Percentiles rank a stretch among this genome's conserved stretches.
Conservation (phyloP, 2,113 vertebrate species). For the Trichechus manatus region DNA sequence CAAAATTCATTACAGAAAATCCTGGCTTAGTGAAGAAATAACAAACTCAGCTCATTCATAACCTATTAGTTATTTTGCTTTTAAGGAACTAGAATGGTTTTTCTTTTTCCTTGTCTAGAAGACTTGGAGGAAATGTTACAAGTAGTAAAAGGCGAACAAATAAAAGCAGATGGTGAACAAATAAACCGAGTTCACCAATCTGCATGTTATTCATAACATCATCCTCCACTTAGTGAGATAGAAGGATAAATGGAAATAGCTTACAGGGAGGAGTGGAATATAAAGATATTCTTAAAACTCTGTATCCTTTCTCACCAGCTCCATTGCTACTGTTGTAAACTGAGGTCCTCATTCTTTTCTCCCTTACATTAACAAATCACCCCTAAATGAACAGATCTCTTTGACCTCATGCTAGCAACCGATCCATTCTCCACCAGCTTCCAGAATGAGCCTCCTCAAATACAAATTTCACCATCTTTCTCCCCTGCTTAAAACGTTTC, state of each 20-base stretch:
- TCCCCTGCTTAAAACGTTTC: not conserved
- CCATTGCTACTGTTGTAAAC: not conserved
- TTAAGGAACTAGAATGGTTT: constrained; percentile 61
- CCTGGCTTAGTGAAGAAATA: constrained; percentile 80
- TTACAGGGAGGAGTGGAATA: not conserved
- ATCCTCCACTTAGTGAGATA: not conserved
- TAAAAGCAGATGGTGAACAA: not conserved
- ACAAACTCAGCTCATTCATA: constrained; percentile 82
- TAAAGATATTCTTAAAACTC: not conserved
- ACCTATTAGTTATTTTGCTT: constrained; percentile 74
- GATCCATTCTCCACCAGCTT: not conserved
- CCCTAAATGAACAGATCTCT: not conserved
- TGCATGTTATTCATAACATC: not conserved
- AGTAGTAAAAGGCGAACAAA: not conserved
- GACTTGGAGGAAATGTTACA: not conserved
- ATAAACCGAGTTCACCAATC: not conserved
- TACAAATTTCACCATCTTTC: not conserved
- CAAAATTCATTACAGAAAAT: constrained; percentile 83
- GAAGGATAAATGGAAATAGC: not conserved
- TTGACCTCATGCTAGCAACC: not conserved
- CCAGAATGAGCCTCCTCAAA: not conserved
- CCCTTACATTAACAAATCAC: not conserved
- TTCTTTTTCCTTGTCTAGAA: constrained; percentile 51
- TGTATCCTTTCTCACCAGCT: not conserved
- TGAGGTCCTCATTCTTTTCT: not conserved